Conservation (phyloP, 1,140 invertebrate genomes). For the Philopotamus ludificatus region DNA sequence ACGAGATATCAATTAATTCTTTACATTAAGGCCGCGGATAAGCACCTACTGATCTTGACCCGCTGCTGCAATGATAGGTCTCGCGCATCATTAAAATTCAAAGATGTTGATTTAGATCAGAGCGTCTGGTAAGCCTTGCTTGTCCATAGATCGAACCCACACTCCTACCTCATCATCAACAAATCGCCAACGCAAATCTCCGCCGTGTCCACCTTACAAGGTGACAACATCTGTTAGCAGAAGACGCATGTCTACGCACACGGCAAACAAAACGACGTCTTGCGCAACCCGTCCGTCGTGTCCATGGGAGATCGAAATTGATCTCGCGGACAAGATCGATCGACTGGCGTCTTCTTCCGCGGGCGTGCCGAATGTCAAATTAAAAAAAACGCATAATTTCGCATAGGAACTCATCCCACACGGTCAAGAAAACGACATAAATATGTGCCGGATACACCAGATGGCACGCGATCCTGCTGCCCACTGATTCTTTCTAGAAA, state of each 20-base stretch:
- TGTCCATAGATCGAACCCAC: conserved; percentile 5
- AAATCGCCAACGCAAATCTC: background rate
- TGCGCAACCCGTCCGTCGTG: background rate
- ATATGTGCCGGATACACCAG: background rate
- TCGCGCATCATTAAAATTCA: background rate
- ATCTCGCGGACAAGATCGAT: background rate
- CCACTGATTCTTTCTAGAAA: background rate
- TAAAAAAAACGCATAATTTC: too few species aligned
- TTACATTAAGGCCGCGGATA: background rate
- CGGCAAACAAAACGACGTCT: background rate
- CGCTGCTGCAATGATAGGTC: background rate
- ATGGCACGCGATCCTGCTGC: conserved; percentile 6
- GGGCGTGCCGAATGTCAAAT: background rate
- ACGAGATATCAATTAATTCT: too few species aligned
- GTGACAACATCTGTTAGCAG: conserved; percentile 3
- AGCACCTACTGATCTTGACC: conserved; percentile 2
- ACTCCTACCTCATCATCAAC: background rate
- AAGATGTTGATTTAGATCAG: conserved; percentile 12
- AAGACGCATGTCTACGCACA: background rate
- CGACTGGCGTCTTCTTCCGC: background rate
- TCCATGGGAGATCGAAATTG: background rate
- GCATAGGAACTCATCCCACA: background rate
- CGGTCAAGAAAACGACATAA: background rate
- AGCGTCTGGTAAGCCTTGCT: conserved; percentile 1
- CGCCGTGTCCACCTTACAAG: conserved; percentile 1